These are phyloP conservation scores for Philotrypesis tridentata DNA, from an alignment of 1,140 invertebrate species.

Conservation along the genomic window DNA sequence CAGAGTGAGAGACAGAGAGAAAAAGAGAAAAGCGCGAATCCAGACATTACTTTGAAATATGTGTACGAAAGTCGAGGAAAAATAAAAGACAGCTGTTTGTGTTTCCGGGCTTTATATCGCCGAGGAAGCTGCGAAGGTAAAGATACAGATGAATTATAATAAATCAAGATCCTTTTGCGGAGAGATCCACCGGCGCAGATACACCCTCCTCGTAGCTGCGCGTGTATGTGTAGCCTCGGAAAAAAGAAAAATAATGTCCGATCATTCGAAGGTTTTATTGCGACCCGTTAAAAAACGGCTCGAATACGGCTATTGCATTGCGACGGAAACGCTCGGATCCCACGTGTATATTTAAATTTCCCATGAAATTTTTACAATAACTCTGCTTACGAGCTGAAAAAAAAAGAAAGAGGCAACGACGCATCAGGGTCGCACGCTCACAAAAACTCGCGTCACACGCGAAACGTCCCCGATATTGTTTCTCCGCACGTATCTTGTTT, in stretches of 20 bases:
- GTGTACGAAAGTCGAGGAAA: too few relatives aligned
- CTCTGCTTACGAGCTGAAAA: not conserved
- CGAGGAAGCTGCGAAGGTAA: too few relatives aligned
- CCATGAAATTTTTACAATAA: slow-evolving; percentile 13
- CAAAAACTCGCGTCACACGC: not conserved
- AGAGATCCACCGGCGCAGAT: not conserved
- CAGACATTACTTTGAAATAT: too few relatives aligned
- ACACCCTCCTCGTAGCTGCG: too few relatives aligned
- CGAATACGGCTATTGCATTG: not conserved
- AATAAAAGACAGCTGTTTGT: too few relatives aligned
- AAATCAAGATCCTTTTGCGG: slow-evolving; percentile 6
- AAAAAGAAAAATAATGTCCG: not conserved
- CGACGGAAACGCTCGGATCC: not conserved
- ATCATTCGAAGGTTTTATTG: slow-evolving; percentile 16
- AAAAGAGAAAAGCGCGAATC: too few relatives aligned
- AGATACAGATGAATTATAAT: not conserved
- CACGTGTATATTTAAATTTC: slow-evolving; percentile 7
- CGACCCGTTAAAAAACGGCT: slow-evolving; percentile 10
- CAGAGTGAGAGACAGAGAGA: too few relatives aligned
- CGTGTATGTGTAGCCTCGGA: not conserved
- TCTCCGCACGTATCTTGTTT: not conserved
- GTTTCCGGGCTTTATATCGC: too few relatives aligned
- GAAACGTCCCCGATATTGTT: not conserved
- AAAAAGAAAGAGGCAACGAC: too few relatives aligned
- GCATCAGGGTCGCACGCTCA: too few relatives aligned